Conservation (phyloP, 1,140 invertebrate species). For the Scaptomyza montana region DNA sequence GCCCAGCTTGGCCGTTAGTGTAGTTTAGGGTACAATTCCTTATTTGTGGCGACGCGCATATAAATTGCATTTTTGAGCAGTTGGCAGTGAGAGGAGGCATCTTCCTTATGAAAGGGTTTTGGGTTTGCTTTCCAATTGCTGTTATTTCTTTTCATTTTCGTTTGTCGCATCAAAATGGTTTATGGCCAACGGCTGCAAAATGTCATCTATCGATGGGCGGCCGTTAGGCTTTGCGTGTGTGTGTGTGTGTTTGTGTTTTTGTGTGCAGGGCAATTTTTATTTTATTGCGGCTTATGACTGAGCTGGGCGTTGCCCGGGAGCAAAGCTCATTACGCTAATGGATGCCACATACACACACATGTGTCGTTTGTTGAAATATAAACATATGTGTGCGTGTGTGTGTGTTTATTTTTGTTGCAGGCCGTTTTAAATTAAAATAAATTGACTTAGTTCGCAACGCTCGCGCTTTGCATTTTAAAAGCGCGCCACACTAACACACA, state of each 20-base stretch:
- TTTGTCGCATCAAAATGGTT: conserved; percentile 69
- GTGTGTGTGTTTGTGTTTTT: conserved; percentile 50
- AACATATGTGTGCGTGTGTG: conserved; percentile 7
- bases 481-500: not conserved
- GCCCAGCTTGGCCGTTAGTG: conserved; percentile 49
- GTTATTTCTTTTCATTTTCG: conserved; percentile 32
- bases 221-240: conserved; percentile 59
- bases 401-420: conserved; percentile 14
- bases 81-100: not conserved
- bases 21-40: conserved; percentile 79
- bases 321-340: conserved; percentile 79
- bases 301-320: conserved; percentile 39
- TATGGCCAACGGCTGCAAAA: conserved; percentile 71
- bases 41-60: conserved; percentile 67
- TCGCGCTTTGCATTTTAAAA: conserved; percentile 65
- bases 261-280: conserved; percentile 71
- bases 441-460: conserved; percentile 59
- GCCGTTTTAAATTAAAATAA: conserved; percentile 67
- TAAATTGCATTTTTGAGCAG: conserved; percentile 82
- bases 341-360: conserved; percentile 38
- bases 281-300: conserved; percentile 55
- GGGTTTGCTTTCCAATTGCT: not conserved
- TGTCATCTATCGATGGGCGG: conserved; percentile 75
- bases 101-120: conserved; percentile 21
- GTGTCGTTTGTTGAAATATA: not conserved